A percentile compares a stretch with the other conserved stretches of the same genome.
These are phyloP conservation scores for Danio jaintianensis DNA, from an alignment of 2,797 vertebrate genomes.

Conservation along the genomic window DNA sequence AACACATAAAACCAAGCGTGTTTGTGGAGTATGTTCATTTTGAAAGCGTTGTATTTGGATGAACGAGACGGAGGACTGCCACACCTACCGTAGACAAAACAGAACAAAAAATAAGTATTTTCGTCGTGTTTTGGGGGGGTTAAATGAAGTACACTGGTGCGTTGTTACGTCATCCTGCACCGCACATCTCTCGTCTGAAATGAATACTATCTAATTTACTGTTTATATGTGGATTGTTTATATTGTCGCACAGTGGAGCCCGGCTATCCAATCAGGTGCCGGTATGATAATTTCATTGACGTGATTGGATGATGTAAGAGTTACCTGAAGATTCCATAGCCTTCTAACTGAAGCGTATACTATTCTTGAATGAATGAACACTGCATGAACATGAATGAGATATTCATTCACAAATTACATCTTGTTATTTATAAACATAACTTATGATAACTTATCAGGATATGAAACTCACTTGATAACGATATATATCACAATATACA, in stretches of 20 bases:
- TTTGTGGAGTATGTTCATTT: neutral
- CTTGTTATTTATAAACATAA: too few relatives aligned
- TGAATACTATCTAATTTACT: neutral
- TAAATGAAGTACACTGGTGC: neutral
- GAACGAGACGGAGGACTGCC: neutral
- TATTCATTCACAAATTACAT: neutral
- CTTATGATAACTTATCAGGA: too few relatives aligned
- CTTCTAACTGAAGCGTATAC: neutral
- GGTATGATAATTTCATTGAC: constrained; percentile 49
- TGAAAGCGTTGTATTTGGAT: neutral
- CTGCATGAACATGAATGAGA: neutral
- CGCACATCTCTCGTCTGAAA: neutral
- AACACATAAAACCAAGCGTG: neutral
- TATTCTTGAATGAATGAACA: neutral
- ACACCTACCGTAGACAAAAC: constrained; percentile 22
- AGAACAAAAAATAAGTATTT: neutral
- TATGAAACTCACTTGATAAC: too few relatives aligned
- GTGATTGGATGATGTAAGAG: constrained; percentile 42
- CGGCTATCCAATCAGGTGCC: constrained; percentile 67
- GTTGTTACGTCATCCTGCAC: too few relatives aligned
- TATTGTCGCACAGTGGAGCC: constrained; percentile 1
- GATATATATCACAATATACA: too few relatives aligned
- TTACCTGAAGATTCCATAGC: neutral
- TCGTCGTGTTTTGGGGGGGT: too few relatives aligned
- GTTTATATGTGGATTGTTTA: constrained; percentile 34